phyloP scores from a whole-genome alignment of 2,888 invertebrate genomes.

The Temnothorax rugatulus region DNA sequence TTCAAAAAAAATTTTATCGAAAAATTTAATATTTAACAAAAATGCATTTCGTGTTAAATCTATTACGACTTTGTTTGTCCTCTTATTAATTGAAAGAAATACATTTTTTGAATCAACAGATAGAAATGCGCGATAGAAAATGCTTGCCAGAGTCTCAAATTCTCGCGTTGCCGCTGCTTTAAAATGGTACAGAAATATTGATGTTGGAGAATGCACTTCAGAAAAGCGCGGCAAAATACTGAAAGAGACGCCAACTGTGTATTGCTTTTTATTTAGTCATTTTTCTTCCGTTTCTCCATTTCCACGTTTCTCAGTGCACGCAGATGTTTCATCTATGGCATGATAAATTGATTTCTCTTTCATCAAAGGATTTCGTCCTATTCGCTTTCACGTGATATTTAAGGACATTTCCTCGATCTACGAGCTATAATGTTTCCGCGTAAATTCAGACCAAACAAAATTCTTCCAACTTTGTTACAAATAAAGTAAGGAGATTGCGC shows the following conservation, averaged over 20 bases:
- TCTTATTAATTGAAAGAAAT: not conserved
- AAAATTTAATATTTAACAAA: not conserved
- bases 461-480: not conserved
- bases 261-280: not conserved
- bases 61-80: not conserved
- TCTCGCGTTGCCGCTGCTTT: not conserved
- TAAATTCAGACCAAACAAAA: not conserved
- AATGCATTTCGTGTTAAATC: not conserved
- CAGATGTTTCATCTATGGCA: not conserved
- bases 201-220: not conserved
- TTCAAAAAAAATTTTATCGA: not conserved
- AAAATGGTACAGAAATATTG: not conserved
- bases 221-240: not conserved
- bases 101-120: not conserved
- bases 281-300: not conserved
- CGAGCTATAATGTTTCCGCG: not conserved
- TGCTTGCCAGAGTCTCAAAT: not conserved
- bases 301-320: not conserved
- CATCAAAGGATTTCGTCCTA: not conserved
- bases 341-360: conserved; percentile 24
- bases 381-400: not conserved
- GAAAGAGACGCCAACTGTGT: not conserved
- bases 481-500: not conserved
- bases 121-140: not conserved
- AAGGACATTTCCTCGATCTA: not conserved